These are phyloP conservation scores for Rhynchopsitta pachyrhyncha DNA, from an alignment of 2,113 vertebrate genomes.

Conservation along the genomic window DNA sequence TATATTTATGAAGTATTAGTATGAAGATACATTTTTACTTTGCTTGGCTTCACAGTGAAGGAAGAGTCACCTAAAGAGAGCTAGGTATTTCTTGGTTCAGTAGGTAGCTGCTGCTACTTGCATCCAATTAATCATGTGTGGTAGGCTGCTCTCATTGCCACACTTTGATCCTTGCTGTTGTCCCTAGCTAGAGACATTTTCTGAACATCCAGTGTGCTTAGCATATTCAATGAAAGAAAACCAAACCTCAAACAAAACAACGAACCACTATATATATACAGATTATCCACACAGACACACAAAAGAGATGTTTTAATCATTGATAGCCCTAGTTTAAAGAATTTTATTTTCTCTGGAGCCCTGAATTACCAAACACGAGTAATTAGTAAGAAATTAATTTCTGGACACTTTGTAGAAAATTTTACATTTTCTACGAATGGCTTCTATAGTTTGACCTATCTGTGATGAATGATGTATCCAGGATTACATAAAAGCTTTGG, in stretches of 20 bases:
- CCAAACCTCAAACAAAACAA: background rate
- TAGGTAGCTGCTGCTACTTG: background rate
- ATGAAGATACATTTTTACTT: background rate
- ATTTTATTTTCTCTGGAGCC: background rate
- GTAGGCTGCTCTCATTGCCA: background rate
- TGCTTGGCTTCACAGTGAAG: background rate
- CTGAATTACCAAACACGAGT: background rate
- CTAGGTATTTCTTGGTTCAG: background rate
- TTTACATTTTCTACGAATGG: background rate
- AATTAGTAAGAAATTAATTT: background rate
- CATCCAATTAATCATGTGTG: background rate
- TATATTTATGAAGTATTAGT: background rate
- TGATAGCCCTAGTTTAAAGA: background rate
- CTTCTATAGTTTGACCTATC: background rate
- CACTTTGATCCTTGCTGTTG: background rate
- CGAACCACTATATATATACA: background rate
- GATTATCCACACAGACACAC: background rate
- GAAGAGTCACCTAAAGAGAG: background rate
- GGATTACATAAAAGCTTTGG: background rate
- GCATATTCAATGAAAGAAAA: background rate
- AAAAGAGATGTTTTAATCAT: background rate
- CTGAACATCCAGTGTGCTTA: background rate
- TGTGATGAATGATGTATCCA: background rate
- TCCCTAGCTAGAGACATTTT: background rate
- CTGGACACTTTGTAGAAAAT: background rate